These are phyloP conservation scores for Cyclopterus lumpus DNA, from an alignment of 2,797 vertebrate species.

Conservation along the genomic window DNA sequence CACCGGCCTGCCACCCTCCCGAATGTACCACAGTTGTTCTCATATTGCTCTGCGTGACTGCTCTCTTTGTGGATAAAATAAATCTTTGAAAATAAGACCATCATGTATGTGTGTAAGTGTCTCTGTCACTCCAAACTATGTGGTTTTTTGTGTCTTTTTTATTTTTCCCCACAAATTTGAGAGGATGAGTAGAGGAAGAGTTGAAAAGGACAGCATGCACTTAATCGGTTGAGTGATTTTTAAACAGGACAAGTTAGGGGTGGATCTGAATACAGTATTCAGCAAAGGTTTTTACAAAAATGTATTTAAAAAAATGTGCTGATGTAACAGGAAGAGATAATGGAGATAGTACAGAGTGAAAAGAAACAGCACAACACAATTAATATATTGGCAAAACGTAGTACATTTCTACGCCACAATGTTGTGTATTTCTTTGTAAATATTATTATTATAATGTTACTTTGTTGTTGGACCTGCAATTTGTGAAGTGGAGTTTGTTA, in stretches of 20 bases:
- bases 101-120: not conserved
- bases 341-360: no score
- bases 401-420: no score
- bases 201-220: constrained; percentile 40
- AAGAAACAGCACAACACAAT: no score
- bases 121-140: not conserved
- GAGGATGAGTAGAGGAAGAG: not conserved
- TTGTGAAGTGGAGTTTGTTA: no score
- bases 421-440: no score
- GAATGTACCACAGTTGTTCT: constrained; percentile 34
- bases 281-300: no score
- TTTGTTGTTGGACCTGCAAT: no score
- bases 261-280: not conserved
- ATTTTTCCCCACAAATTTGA: constrained; percentile 1
- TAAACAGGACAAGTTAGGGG: constrained; percentile 8
- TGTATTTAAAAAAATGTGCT: no score
- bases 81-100: constrained; percentile 18
- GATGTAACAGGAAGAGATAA: no score
- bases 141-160: not conserved
- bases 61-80: constrained; percentile 36
- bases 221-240: constrained; percentile 31
- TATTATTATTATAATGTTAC: no score
- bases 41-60: constrained; percentile 27
- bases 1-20: constrained; percentile 13
- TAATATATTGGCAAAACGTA: no score